phyloP scores from a whole-genome alignment of 2,797 vertebrate genomes.

The Sternotherus odoratus region DNA sequence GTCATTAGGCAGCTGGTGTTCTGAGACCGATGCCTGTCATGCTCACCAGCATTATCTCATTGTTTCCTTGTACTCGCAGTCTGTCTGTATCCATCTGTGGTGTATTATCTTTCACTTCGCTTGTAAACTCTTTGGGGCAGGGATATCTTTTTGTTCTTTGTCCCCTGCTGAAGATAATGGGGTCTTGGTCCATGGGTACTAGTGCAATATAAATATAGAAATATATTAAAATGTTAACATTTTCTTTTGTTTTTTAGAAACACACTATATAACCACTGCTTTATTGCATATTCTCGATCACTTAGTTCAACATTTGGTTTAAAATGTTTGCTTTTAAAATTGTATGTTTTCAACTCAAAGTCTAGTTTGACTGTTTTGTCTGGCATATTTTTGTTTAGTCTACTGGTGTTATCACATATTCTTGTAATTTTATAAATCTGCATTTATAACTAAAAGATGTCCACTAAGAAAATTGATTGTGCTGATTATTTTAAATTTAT shows the following conservation, averaged over 20 bases:
- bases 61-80: not conserved
- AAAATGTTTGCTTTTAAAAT: not conserved
- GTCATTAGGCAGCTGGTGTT: not conserved
- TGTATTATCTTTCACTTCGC: not conserved
- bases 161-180: not conserved
- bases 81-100: not conserved
- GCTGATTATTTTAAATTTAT: not conserved
- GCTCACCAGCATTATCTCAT: not conserved
- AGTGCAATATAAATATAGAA: not conserved
- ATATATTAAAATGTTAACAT: accelerated
- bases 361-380: not conserved
- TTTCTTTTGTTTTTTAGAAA: slow-evolving; percentile 11
- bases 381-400: not conserved
- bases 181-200: not conserved
- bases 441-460: not conserved
- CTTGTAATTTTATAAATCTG: not conserved
- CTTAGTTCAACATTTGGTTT: slow-evolving; percentile 3
- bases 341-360: not conserved
- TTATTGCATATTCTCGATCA: not conserved
- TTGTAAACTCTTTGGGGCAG: not conserved
- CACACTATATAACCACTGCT: not conserved
- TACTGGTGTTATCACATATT: not conserved
- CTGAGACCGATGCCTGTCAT: slow-evolving; percentile 16
- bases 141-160: not conserved
- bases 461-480: not conserved